phyloP scores from a whole-genome alignment of 2,797 vertebrate genomes.

The Sebastes vulpes region DNA sequence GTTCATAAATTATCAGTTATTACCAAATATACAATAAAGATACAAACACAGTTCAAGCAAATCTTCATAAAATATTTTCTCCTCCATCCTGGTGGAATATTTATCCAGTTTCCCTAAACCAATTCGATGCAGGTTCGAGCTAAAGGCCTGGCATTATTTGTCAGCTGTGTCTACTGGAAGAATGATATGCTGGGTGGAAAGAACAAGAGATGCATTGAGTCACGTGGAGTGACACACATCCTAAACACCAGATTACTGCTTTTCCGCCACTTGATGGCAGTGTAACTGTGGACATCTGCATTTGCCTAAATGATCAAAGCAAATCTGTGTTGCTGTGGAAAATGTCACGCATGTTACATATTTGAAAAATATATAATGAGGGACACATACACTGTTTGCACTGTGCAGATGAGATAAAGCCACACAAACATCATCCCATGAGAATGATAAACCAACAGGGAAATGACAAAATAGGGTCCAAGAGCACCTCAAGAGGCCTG shows the following conservation, averaged over 20 bases:
- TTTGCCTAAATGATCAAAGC: background rate
- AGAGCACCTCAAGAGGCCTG: background rate
- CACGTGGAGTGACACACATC: background rate
- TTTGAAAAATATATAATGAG: background rate
- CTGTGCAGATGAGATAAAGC: background rate
- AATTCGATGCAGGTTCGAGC: background rate
- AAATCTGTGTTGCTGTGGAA: conserved; percentile 8
- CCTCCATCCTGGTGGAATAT: background rate
- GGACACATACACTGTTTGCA: background rate
- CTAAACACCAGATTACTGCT: background rate
- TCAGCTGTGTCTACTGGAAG: background rate
- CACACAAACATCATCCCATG: background rate
- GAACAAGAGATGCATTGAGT: background rate
- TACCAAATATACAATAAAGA: background rate
- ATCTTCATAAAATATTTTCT: background rate
- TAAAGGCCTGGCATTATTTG: background rate
- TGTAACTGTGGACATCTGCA: conserved; percentile 62
- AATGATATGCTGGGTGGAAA: background rate
- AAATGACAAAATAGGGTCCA: background rate
- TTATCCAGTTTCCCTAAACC: background rate
- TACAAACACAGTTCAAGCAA: background rate
- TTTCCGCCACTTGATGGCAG: conserved; percentile 79
- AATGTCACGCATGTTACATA: background rate
- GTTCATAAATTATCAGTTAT: background rate
- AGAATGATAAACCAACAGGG: background rate